Evolutionary conservation across 2,797 vertebrate species (phyloP), one percentile per base, ranked within the genome.

Genomic region (Gallinago solitaria): DNA sequence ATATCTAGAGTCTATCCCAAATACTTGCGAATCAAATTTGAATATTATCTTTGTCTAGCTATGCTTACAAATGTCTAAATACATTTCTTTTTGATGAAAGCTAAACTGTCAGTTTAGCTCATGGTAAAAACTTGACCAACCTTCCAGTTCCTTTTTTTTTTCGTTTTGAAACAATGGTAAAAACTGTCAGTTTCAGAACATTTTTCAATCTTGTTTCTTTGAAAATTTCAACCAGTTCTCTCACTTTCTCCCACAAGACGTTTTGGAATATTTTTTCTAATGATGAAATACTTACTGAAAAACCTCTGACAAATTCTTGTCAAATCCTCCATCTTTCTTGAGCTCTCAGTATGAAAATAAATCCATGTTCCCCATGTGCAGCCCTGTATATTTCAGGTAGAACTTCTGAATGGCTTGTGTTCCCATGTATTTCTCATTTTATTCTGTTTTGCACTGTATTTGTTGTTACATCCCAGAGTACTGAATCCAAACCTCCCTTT

Each of bases 351-450:
- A 30, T 83, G 61, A 43, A 16, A 78, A 8, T 57, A 60, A 77
- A 61, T 56, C 47, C 28, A 16, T 15, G 16, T 64, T 83, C 45
- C 30, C 57, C 21, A 32, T 32, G 65, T 41, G 18, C 41, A 94
- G 57, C 15, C 23, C 45, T 28, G 5, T 70, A 18, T 35, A 54
- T 87, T 89, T 81, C 63, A 83, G 63, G 32, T 27, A 76, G 53
- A 64, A 74, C 12, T 76, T 90, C n/a, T 67, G 54, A 89, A 54
- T 69, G 64, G 48, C 14, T 17, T 30, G 11, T 13, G 9, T 81
- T 90, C 37, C 73, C n/a, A 73, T 51, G 65, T 90, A 79, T 57
- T 96, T 93, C 57, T 83, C 28, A 73, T 76, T 87, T 93, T 71
- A 33, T 86, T 92, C 50, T 47, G 33, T 77, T 89, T 67, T 74